A percentile compares a stretch with the other conserved stretches of the same genome.
Evolutionary conservation across 2,113 vertebrate species (phyloP).

Genomic region (Tapirus terrestris): DNA sequence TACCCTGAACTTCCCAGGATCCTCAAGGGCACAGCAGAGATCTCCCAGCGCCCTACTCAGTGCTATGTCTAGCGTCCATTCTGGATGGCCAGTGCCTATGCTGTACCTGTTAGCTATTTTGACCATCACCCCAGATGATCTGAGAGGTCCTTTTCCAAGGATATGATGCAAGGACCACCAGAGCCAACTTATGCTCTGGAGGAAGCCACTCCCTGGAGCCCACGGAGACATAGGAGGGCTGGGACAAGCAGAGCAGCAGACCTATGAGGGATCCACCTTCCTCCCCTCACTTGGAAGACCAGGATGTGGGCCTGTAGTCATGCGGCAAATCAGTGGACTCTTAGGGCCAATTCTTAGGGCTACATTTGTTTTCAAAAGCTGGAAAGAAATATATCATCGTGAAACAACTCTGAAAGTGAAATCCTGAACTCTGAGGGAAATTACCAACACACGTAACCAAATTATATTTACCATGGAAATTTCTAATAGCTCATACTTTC

Average conservation of each 20-base stretch:
- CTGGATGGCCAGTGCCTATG: background rate
- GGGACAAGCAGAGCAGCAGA: background rate
- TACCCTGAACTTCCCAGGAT: background rate
- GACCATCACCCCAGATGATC: background rate
- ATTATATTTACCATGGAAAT: slow-evolving; percentile 82
- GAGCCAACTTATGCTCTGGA: background rate
- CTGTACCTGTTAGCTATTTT: background rate
- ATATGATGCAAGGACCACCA: rapidly evolving
- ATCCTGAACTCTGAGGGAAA: slow-evolving; percentile 79
- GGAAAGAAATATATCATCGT: slow-evolving; percentile 74
- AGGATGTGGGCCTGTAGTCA: background rate
- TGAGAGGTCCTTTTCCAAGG: background rate
- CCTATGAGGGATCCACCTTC: rapidly evolving
- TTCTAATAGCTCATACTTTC: slow-evolving; percentile 80
- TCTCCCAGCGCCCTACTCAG: background rate
- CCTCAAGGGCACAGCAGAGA: no score
- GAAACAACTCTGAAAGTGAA: slow-evolving; percentile 80
- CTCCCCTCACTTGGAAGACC: no score
- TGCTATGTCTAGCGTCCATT: rapidly evolving
- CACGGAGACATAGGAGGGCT: background rate
- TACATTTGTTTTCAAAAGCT: background rate
- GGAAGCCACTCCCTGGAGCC: background rate
- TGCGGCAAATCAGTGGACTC: background rate
- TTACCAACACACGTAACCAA: slow-evolving; percentile 80
- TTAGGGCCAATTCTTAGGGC: background rate